phyloP scores from a whole-genome alignment of 2,113 vertebrate species.

The Pogonocichla stellata region DNA sequence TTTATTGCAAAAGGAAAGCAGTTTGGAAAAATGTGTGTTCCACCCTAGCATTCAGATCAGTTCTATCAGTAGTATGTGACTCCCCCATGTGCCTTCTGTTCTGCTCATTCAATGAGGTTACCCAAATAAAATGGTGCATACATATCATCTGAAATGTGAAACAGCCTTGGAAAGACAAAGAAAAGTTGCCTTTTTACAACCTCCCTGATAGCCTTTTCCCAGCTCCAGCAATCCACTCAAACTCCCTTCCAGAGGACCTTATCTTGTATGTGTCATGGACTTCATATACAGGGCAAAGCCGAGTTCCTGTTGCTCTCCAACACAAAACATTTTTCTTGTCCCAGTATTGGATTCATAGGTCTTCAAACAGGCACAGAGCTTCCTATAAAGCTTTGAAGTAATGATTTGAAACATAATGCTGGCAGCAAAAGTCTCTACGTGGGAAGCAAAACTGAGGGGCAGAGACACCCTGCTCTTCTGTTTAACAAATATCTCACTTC shows the following conservation, averaged over 20 bases:
- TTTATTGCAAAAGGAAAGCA: background rate
- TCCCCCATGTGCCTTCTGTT: background rate
- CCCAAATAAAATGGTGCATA: background rate
- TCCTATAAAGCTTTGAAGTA: constrained; percentile 5
- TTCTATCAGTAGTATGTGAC: background rate
- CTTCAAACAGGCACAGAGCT: background rate
- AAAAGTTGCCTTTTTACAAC: background rate
- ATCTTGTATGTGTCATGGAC: background rate
- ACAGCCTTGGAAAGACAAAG: background rate
- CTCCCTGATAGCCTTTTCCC: background rate
- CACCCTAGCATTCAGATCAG: background rate
- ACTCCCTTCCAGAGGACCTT: background rate
- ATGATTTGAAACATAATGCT: background rate
- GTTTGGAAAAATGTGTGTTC: background rate
- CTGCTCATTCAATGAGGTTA: background rate
- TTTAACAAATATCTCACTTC: constrained; percentile 8
- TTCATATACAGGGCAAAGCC: background rate
- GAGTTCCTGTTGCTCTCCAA: background rate
- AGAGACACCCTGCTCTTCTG: background rate
- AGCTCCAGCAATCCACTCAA: background rate
- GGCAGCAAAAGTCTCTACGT: background rate
- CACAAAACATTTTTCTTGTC: background rate
- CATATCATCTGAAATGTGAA: background rate
- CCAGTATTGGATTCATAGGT: background rate
- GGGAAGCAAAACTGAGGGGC: background rate